Conservation (phyloP, 2,797 vertebrate genomes). For the Lepus townsendii region DNA sequence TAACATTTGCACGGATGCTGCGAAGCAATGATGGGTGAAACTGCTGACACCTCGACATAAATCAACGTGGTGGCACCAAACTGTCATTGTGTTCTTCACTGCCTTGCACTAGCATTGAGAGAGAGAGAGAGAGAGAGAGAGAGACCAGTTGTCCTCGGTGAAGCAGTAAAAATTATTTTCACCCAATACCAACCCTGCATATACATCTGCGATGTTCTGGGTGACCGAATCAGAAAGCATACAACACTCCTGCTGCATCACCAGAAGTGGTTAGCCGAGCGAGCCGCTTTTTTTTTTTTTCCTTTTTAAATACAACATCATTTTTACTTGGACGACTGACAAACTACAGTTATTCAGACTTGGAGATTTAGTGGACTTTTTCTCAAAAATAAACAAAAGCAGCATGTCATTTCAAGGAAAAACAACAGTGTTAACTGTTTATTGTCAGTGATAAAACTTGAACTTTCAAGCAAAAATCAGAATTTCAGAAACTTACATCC, state of each 20-base stretch:
- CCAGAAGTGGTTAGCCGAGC: neutral
- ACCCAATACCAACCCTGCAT: neutral
- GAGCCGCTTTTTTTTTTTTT: neutral
- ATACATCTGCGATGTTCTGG: neutral
- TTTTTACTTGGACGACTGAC: constrained; percentile 3
- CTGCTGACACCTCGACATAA: constrained; percentile 46
- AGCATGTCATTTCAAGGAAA: constrained; percentile 49
- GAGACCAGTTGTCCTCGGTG: neutral
- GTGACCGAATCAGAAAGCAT: constrained; percentile 4
- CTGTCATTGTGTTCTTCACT: constrained; percentile 2
- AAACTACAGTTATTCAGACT: neutral
- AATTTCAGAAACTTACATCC: constrained; percentile 35
- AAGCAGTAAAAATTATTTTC: constrained; percentile 49
- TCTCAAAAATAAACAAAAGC: constrained; percentile 53
- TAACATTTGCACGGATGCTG: constrained; percentile 56
- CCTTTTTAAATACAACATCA: neutral
- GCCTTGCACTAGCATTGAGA: neutral
- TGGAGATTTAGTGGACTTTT: constrained; percentile 25
- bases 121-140: neutral
- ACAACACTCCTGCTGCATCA: neutral
- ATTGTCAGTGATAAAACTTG: constrained; percentile 22
- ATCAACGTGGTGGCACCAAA: constrained; percentile 50
- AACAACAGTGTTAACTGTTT: neutral
- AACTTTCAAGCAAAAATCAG: constrained; percentile 50
- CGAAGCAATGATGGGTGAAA: constrained; percentile 48